Evolutionary conservation across 1,140 invertebrate genomes (phyloP).

Genomic region (Pogonognathellus flavescens): DNA sequence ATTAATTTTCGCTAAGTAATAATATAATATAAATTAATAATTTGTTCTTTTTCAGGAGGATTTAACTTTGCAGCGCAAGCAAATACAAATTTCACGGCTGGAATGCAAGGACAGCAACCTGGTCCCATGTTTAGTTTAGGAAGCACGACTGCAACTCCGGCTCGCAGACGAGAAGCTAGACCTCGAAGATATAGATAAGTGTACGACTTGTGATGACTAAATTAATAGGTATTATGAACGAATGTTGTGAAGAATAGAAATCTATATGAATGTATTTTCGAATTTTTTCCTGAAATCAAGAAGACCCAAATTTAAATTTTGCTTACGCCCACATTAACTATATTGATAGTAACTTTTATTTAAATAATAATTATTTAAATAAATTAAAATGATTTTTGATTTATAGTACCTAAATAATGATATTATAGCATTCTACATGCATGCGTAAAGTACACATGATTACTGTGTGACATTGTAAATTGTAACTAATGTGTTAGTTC

Average conservation of each 20-base stretch:
- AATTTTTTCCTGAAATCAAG: not conserved
- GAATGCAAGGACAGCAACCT: not conserved
- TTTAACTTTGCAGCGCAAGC: constrained; percentile 52
- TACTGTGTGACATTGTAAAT: too few species aligned
- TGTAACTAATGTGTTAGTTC: too few species aligned
- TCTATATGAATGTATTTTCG: not conserved
- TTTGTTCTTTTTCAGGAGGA: constrained; percentile 45
- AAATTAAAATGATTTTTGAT: too few species aligned
- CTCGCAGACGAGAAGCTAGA: constrained; percentile 32
- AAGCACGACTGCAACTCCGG: constrained; percentile 32
- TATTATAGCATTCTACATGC: too few species aligned
- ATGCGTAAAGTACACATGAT: too few species aligned
- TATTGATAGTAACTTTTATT: too few species aligned
- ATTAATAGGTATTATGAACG: too few species aligned
- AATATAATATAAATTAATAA: not conserved
- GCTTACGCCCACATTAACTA: too few species aligned
- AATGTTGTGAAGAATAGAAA: not conserved
- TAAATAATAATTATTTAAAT: too few species aligned
- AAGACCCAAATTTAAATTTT: too few species aligned
- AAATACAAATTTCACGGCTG: constrained; percentile 3
- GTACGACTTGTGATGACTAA: not conserved
- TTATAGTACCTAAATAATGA: too few species aligned
- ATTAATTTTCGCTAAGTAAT: too few species aligned
- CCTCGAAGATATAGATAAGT: constrained; percentile 52
- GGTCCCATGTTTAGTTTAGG: constrained; percentile 59